These are phyloP conservation scores for Microchirus variegatus DNA, from an alignment of 2,797 vertebrate genomes.

Conservation along the genomic window DNA sequence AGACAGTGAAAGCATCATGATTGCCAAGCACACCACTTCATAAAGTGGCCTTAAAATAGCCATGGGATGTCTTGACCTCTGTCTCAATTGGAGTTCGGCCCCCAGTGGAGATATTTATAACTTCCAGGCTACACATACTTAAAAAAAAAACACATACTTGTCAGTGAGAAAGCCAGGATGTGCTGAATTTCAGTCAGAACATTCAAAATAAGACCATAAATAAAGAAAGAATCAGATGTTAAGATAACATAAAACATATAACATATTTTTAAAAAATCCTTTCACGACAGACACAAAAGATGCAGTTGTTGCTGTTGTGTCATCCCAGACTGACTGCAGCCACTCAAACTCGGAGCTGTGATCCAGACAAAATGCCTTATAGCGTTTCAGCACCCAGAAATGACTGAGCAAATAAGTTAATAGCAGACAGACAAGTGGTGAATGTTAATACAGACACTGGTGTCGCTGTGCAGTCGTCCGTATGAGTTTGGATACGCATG, in stretches of 20 bases:
- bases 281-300: too few species aligned
- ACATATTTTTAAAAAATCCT: too few species aligned
- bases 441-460: slow-evolving; percentile 44
- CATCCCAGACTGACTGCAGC: slow-evolving; percentile 33
- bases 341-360: slow-evolving; percentile 20
- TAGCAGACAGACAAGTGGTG: slow-evolving; percentile 45
- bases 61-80: slow-evolving; percentile 56
- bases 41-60: slow-evolving; percentile 67
- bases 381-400: slow-evolving; percentile 47
- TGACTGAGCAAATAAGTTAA: slow-evolving; percentile 59
- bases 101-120: slow-evolving; percentile 58
- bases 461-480: slow-evolving; percentile 47
- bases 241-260: too few species aligned
- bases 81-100: slow-evolving; percentile 42
- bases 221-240: slow-evolving; percentile 16
- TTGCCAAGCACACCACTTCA: slow-evolving; percentile 57
- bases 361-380: slow-evolving; percentile 44
- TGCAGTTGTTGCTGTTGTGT: slow-evolving; percentile 30
- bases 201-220: slow-evolving; percentile 16
- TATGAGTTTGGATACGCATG: slow-evolving; percentile 38
- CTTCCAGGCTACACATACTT: slow-evolving; percentile 9
- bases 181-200: slow-evolving; percentile 19
- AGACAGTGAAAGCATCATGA: slow-evolving; percentile 48
- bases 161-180: slow-evolving; percentile 39
- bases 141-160: slow-evolving; percentile 37